Conservation (phyloP, 2,113 vertebrate species). For the Solea senegalensis region DNA sequence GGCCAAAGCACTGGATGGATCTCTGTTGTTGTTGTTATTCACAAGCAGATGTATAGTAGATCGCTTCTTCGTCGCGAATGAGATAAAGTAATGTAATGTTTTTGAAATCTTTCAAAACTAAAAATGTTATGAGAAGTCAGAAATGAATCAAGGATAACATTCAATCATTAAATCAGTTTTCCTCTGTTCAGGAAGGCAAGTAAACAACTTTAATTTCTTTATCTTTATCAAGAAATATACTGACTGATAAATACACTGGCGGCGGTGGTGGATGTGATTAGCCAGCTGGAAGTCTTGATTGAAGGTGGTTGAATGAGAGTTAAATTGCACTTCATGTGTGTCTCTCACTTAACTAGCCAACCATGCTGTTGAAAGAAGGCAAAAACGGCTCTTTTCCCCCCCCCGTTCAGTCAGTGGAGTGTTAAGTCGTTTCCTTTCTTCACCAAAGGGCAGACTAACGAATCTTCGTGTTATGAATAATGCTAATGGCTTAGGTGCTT, state of each 20-base stretch:
- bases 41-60: neutral
- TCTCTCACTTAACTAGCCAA: conserved; percentile 49
- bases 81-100: no score
- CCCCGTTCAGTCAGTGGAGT: conserved; percentile 33
- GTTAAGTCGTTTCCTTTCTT: conserved; percentile 54
- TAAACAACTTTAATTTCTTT: no score
- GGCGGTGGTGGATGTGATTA: conserved; percentile 43
- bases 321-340: conserved; percentile 31
- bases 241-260: conserved; percentile 17
- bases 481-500: conserved; percentile 66
- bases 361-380: conserved; percentile 29
- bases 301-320: conserved; percentile 30
- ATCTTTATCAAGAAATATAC: no score
- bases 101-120: no score
- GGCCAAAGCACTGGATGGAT: neutral
- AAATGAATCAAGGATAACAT: no score
- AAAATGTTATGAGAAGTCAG: no score
- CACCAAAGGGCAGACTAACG: conserved; percentile 47
- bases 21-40: conserved; percentile 39
- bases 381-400: conserved; percentile 21
- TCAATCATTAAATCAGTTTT: no score
- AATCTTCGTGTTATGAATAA: conserved; percentile 69
- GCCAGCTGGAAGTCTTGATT: conserved; percentile 37
- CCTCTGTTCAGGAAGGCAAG: no score
- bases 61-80: neutral